A percentile compares a stretch with the other conserved stretches of the same genome.
Evolutionary conservation across 2,113 vertebrate genomes (phyloP).

Genomic region (Himantopus leucocephalus): DNA sequence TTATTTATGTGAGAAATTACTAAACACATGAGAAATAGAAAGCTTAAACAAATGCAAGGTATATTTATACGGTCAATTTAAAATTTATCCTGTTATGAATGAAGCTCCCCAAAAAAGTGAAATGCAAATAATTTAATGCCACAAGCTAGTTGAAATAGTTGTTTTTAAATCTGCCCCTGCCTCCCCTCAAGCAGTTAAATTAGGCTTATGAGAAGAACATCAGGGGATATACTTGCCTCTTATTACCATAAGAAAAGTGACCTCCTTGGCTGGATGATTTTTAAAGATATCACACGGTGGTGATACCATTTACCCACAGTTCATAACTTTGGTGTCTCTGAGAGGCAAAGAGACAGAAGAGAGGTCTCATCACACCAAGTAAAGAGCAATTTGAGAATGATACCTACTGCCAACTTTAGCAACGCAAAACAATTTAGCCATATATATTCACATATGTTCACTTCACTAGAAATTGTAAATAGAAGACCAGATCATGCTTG

Average conservation of each 20-base stretch:
- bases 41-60: neutral
- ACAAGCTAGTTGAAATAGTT: neutral
- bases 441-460: neutral
- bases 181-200: neutral
- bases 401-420: neutral
- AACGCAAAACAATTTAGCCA: neutral
- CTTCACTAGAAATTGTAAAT: neutral
- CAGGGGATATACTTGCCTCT: neutral
- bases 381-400: neutral
- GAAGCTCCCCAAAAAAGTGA: neutral
- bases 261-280: conserved; percentile 5
- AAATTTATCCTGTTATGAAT: neutral
- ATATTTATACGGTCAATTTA: neutral
- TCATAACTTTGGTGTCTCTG: neutral
- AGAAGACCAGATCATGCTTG: neutral
- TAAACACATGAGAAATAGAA: neutral
- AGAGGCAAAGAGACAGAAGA: neutral
- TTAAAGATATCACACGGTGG: neutral
- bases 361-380: neutral
- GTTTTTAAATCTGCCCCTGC: neutral
- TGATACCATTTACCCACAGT: neutral
- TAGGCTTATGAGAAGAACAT: neutral
- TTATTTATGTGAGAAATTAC: neutral
- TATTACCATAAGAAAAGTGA: neutral
- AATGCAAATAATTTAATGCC: neutral